These are phyloP conservation scores for Sebastes trivittatus DNA, from an alignment of 2,797 vertebrate genomes.

Conservation along the genomic window DNA sequence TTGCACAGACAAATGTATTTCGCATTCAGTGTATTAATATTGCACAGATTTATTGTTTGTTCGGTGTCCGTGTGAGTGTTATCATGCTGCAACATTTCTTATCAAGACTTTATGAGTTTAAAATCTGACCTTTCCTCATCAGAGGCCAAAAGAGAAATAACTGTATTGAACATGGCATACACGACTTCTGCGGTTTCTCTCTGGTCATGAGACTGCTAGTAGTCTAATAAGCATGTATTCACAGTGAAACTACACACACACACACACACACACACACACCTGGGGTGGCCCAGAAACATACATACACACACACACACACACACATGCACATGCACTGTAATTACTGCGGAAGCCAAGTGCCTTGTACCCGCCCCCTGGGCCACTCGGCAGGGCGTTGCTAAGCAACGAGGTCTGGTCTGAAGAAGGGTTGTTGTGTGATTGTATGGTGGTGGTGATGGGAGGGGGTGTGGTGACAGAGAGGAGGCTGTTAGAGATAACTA, in stretches of 20 bases:
- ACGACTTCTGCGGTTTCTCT: not conserved
- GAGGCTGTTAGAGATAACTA: not conserved
- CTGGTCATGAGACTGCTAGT: not conserved
- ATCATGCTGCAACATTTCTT: not conserved
- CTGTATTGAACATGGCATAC: not conserved
- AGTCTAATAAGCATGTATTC: constrained; percentile 1
- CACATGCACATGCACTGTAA: constrained; percentile 53
- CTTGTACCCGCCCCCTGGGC: constrained; percentile 74
- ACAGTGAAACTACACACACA: not conserved
- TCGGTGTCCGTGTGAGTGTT: not conserved
- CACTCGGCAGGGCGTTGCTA: constrained; percentile 74
- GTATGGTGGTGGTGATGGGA: constrained; percentile 28
- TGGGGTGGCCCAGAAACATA: constrained; percentile 56
- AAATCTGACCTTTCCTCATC: not conserved
- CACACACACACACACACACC: not conserved
- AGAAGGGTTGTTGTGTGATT: constrained; percentile 57
- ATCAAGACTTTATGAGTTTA: not conserved
- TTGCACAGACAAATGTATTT: no score
- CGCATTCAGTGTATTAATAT: no score
- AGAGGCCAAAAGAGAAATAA: not conserved
- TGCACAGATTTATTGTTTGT: no score
- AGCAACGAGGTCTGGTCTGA: constrained; percentile 70
- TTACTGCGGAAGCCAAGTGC: constrained; percentile 76
- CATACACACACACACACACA: not conserved
- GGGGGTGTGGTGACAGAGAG: constrained; percentile 21